Conservation (phyloP, 2,113 vertebrate genomes). For the Numenius arquata region DNA sequence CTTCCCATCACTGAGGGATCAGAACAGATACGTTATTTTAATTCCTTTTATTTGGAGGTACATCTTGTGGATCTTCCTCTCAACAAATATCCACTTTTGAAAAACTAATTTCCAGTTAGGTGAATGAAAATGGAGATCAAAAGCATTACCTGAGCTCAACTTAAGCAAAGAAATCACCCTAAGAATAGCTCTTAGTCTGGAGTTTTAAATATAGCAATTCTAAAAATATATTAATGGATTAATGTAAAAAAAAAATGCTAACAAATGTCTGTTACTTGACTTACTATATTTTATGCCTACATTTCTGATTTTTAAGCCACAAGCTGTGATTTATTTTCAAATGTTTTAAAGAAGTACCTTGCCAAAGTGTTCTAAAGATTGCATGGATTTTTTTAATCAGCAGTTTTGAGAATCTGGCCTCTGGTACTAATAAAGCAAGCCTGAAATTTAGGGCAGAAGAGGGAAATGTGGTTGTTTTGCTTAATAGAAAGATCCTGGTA, state of each 20-base stretch:
- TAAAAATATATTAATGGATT: conserved; percentile 47
- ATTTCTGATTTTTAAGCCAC: conserved; percentile 32
- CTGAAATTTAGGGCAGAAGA: conserved; percentile 27
- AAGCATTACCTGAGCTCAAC: conserved; percentile 43
- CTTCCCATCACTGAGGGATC: not conserved
- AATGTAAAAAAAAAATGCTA: not conserved
- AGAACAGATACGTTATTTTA: not conserved
- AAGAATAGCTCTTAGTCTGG: conserved; percentile 24
- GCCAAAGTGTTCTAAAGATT: not conserved
- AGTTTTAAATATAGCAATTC: conserved; percentile 48
- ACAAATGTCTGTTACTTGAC: conserved; percentile 26
- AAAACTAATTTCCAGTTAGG: conserved; percentile 32
- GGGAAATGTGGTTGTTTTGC: not conserved
- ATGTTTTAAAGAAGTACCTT: not conserved
- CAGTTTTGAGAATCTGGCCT: conserved; percentile 56
- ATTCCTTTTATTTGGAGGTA: not conserved
- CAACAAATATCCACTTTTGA: not conserved
- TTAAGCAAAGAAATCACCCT: conserved; percentile 29
- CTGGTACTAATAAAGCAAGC: conserved; percentile 33
- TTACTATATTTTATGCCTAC: not conserved
- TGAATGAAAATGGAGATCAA: conserved; percentile 38
- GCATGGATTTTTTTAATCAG: conserved; percentile 11
- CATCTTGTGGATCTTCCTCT: not conserved
- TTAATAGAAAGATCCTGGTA: conserved; percentile 25
- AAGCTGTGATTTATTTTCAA: conserved; percentile 23